Base-by-base conservation (phyloP, 1,140 invertebrate genomes). In the Orussus abietinus region DNA sequence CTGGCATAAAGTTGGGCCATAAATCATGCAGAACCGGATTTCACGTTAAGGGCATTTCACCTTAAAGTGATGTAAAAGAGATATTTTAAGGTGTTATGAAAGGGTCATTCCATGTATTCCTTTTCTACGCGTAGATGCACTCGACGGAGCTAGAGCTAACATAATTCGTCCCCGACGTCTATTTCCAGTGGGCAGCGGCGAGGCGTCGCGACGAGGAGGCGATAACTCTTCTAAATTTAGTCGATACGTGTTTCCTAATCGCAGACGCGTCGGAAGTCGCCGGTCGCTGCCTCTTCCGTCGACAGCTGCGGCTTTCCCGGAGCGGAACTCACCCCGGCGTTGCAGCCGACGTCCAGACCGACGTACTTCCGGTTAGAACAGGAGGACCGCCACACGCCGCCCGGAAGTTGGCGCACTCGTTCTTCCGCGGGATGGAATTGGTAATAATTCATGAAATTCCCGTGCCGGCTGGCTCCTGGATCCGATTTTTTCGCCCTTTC, bases 371-470 rank as follows among this genome's bases (percentile, higher is more conserved):
- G 53, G 50, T 65, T 57, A 35, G 44, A 34, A 36, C 57, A 29
- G 19, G 28, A 26, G 19, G 47, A 30, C 31, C 64, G 62, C 79
- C 84, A 86, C 58, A 86, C 69, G 49, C 74, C 54, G 38, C 54
- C 53, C 28, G 84, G 77, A 51, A 91, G 68, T 47, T 81, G 71
- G 33, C 75, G 71, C 15, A 84, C 72, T 52, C 88, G 77, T 45
- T 83, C 78, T 38, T 77, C 66, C 15, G 80, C 74, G 31, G 83
- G 77, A 71, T 89, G 84, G 64, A 90, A 90, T 55, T 83, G 70
- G 63, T 91, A 91, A 60, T 90, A 91, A 73, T 90, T 90, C 43
- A 86, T 88, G 55, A 91, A 91, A 67, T 90, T 91, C 45, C 88
- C 88, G 73, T 76, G 79, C 57, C 78, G 77, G 4, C 83, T 83